These are phyloP conservation scores for Apodemus agrarius DNA, from an alignment of 2,797 vertebrate genomes.

Conservation along the genomic window DNA sequence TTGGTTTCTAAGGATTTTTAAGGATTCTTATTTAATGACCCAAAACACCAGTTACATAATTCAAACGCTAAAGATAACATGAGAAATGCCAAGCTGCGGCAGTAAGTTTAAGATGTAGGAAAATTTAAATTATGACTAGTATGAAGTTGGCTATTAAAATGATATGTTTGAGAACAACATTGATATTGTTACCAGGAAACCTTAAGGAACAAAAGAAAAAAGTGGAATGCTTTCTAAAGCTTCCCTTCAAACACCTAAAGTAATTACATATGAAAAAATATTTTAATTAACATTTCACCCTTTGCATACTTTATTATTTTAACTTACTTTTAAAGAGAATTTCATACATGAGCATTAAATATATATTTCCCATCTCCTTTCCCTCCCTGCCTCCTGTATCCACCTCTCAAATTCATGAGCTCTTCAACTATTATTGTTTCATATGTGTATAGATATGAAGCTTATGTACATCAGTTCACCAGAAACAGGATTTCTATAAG, in stretches of 20 bases:
- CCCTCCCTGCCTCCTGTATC: not conserved
- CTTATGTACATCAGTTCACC: not conserved
- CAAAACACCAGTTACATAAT: slow-evolving; percentile 37
- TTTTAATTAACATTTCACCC: slow-evolving; percentile 9
- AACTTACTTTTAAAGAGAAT: not conserved
- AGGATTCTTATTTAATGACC: slow-evolving; percentile 22
- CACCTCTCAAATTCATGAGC: not conserved
- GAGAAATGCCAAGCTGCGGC: slow-evolving; percentile 49
- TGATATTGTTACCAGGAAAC: not conserved
- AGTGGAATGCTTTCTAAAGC: not conserved
- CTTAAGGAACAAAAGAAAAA: slow-evolving; percentile 12
- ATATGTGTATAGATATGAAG: not conserved
- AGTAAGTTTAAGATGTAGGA: slow-evolving; percentile 56
- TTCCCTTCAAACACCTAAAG: slow-evolving; percentile 11
- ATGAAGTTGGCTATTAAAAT: slow-evolving; percentile 69
- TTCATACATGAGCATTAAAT: not conserved
- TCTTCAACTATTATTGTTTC: not conserved
- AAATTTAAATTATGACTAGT: slow-evolving; percentile 54
- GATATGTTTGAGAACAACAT: slow-evolving; percentile 53
- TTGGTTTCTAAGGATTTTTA: not conserved
- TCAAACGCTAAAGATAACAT: slow-evolving; percentile 64
- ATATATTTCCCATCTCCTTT: not conserved
- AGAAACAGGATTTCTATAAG: not conserved
- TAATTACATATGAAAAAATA: not conserved
- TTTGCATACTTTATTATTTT: not conserved